Evolutionary conservation across 2,888 invertebrate genomes (phyloP).

Genomic region (Tetranychus truncatus): DNA sequence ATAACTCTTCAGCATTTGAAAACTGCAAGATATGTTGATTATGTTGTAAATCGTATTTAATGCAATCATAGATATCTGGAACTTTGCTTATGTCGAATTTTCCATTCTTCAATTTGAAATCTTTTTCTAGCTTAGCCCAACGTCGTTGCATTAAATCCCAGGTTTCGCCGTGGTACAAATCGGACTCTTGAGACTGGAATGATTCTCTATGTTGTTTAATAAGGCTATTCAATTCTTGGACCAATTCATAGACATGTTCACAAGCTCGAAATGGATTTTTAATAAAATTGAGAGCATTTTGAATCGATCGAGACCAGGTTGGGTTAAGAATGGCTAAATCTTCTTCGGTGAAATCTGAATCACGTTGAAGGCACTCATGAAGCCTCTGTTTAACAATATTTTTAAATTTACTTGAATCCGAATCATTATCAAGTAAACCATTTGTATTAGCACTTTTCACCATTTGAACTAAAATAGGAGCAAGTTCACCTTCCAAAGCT

Average conservation of each 20-base stretch:
- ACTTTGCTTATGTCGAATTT: constrained; percentile 95
- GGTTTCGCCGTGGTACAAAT: constrained; percentile 90
- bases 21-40: constrained; percentile 87
- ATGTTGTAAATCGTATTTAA: constrained; percentile 94
- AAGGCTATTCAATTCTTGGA: constrained; percentile 64
- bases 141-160: constrained; percentile 95
- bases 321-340: constrained; percentile 78
- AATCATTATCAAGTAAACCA: constrained; percentile 80
- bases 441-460: constrained; percentile 94
- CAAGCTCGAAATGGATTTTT: constrained; percentile 89
- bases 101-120: constrained; percentile 80
- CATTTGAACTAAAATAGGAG: constrained; percentile 95
- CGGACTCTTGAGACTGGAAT: constrained; percentile 72
- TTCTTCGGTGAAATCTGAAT: constrained; percentile 62
- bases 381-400: constrained; percentile 86
- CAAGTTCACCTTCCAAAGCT: constrained; percentile 90
- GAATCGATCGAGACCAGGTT: constrained; percentile 57
- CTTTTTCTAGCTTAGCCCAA: constrained; percentile 95
- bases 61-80: constrained; percentile 97
- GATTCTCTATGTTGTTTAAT: constrained; percentile 70
- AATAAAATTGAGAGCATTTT: constrained; percentile 73
- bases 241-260: constrained; percentile 65
- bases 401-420: constrained; percentile 85
- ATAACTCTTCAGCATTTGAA: constrained; percentile 69
- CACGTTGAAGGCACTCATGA: constrained; percentile 75